phyloP scores from a whole-genome alignment of 2,113 vertebrate genomes.

The Orthochromis indermauri region DNA sequence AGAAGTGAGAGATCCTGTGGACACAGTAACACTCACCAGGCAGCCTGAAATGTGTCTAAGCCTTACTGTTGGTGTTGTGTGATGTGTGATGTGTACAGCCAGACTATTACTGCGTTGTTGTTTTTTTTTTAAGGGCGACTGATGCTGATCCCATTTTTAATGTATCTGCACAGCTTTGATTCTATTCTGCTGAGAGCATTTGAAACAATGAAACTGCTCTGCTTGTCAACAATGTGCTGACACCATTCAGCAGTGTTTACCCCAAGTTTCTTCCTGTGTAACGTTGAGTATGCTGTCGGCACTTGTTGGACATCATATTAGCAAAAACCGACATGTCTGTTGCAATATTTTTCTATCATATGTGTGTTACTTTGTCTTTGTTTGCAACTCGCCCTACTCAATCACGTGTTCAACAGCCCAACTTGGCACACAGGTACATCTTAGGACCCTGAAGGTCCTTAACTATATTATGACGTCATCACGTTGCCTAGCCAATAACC shows the following conservation, averaged over 20 bases:
- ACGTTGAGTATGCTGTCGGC: fast-evolving
- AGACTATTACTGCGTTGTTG: background rate
- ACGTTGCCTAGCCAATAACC: background rate
- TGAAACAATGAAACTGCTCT: background rate
- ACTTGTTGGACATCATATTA: background rate
- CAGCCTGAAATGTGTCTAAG: background rate
- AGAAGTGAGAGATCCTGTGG: background rate
- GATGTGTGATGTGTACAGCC: background rate
- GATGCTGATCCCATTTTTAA: background rate
- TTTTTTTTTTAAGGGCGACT: background rate
- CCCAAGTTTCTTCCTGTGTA: background rate
- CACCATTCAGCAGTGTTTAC: background rate
- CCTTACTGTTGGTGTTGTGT: background rate
- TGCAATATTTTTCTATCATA: background rate
- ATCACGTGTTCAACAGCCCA: background rate
- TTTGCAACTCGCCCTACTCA: background rate
- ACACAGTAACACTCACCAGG: background rate
- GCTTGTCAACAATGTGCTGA: background rate
- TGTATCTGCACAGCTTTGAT: background rate
- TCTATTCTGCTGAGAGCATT: background rate
- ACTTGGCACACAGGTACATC: background rate
- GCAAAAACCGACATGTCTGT: background rate
- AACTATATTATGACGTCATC: fast-evolving
- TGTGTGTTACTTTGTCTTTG: background rate
- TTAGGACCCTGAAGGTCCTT: background rate